These are phyloP conservation scores for Dicrurus megarhynchus DNA, from an alignment of 2,113 vertebrate genomes.

Conservation along the genomic window DNA sequence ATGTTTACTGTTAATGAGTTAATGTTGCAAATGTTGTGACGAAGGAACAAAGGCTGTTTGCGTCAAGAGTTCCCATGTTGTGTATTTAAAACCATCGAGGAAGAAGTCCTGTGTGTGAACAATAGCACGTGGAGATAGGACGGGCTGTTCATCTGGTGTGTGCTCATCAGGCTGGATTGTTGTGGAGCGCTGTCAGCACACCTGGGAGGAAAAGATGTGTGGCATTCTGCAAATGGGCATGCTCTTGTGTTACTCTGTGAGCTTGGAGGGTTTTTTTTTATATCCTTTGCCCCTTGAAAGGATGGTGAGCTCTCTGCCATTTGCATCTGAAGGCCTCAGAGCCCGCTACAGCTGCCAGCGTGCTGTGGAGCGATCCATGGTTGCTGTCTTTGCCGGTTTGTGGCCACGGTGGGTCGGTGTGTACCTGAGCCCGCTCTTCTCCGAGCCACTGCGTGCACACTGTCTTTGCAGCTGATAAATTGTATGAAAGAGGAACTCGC, in stretches of 20 bases:
- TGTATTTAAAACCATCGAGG: not conserved
- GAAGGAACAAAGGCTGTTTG: constrained; percentile 24
- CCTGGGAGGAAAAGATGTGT: not conserved
- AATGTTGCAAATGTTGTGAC: not conserved
- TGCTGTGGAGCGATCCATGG: not conserved
- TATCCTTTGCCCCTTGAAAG: rapidly evolving
- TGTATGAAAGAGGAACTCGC: not conserved
- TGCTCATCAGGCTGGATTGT: not conserved
- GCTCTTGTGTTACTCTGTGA: not conserved
- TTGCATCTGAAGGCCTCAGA: not conserved
- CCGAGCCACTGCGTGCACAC: rapidly evolving
- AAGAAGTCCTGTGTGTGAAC: not conserved
- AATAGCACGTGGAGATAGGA: not conserved
- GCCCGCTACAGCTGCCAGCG: rapidly evolving
- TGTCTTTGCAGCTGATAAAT: not conserved
- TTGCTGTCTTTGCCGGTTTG: not conserved
- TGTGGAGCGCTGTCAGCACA: rapidly evolving
- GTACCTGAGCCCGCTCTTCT: not conserved
- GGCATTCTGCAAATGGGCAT: not conserved
- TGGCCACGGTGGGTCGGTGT: rapidly evolving
- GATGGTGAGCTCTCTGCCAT: not conserved
- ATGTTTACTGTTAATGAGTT: constrained; percentile 29
- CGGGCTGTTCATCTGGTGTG: not conserved
- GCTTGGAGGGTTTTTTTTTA: not conserved
- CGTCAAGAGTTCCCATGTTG: constrained; percentile 18